A percentile compares a stretch with the other conserved stretches of the same genome.
These are phyloP conservation scores for Rhinopomastus cyanomelas DNA, from an alignment of 2,113 vertebrate genomes.

Conservation along the genomic window DNA sequence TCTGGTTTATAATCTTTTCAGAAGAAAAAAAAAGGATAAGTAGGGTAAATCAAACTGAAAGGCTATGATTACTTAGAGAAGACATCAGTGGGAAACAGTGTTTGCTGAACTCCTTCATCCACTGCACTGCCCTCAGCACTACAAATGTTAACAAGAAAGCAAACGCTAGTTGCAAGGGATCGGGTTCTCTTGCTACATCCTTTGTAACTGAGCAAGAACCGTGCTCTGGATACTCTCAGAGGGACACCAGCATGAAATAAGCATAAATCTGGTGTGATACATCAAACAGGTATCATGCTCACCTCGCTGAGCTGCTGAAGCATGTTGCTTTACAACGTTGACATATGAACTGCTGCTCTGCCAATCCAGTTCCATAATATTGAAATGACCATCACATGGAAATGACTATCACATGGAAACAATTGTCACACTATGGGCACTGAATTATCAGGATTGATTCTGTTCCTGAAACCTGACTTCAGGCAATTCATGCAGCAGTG, in stretches of 20 bases:
- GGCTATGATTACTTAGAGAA: conserved; percentile 3
- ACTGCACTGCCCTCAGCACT: not conserved
- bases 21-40: not conserved
- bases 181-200: not conserved
- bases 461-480: not conserved
- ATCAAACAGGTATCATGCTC: not conserved
- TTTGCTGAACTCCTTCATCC: conserved; percentile 6
- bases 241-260: not conserved
- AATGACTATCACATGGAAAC: not conserved
- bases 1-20: conserved; percentile 13
- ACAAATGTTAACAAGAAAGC: not conserved
- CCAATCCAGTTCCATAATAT: not conserved
- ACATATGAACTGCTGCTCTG: not conserved
- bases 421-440: not conserved
- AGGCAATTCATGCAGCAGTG: not conserved
- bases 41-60: not conserved
- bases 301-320: not conserved
- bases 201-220: not conserved
- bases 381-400: not conserved
- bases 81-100: not conserved
- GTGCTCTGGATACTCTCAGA: not conserved
- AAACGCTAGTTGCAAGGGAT: not conserved
- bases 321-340: not conserved
- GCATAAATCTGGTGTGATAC: not conserved
- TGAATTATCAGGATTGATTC: not conserved